Evolutionary conservation across 2,888 invertebrate genomes (phyloP), one percentile per base, ranked within the genome.

Genomic region (Dichetophora obliterata): DNA sequence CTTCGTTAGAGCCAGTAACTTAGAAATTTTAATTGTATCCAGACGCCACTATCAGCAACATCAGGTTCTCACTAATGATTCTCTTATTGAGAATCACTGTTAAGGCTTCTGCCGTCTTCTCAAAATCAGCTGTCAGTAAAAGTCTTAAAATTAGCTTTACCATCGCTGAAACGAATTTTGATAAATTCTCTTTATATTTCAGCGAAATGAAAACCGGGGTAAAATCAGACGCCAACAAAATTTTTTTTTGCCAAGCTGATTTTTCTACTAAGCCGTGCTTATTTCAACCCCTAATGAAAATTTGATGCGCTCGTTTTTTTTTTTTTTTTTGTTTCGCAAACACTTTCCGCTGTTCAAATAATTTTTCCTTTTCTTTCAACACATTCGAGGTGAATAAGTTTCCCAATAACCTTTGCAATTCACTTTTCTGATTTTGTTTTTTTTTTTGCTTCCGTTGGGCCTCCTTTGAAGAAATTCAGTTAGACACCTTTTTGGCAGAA

Each of bases 101-200:
- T 61, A 37, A 63, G 43, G 68, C 68, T 75, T 52, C 70, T 19
- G 43, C n/a, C 31, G 27, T 65, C 48, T 14, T 24, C n/a, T 75
- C 57, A 71, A 59, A 75, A 16, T 50, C 48, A 50, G 27, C 24
- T 48, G 22, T 14, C 66, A 14, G 24, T 22, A 19, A 11, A 48
- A 22, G 50, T n/a, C 19, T 52, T 57, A 61, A 78, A 77, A 81
- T 79, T 79, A 79, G 79, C 77, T 80, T 79, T 75, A 79, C 52
- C 78, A 77, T 77, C 79, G 80, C 77, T 78, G 79, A 81, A 80
- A 78, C 76, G 72, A 80, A 80, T 81, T 76, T 76, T 72, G 79
- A 78, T 80, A 80, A 80, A 72, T 80, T 77, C 76, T 78, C 57
- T 71, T 75, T 50, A 68, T 73, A 50, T 34, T 48, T 11, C n/a